Evolutionary conservation across 2,113 vertebrate genomes (phyloP), one percentile per base, ranked within the genome.

Genomic region (Bettongia penicillata): DNA sequence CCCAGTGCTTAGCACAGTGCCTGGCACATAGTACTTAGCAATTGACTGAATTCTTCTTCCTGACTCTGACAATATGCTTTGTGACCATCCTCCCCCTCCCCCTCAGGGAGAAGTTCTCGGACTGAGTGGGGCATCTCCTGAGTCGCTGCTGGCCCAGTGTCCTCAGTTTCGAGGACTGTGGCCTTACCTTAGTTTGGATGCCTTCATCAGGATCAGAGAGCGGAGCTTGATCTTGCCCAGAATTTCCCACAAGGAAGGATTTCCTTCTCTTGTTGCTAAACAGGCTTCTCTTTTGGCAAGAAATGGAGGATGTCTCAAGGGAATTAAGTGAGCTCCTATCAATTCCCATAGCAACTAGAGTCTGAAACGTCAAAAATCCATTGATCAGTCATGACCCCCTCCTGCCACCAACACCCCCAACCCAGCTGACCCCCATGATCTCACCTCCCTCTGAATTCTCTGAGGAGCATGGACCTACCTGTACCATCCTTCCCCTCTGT

Each of bases 271-370:
- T 97, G 48, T 28, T 97, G 48, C 96, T 95, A 91, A 98, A 97
- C 5, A 97, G 43, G 51, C 92, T 97, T 90, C 94, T 98, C 92
- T 97, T 98, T 94, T 97, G 95, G 22, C 93, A 90, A 50, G 97
- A 96, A 97, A 98, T 97, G 61, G 97, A 96, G 8, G 98, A 97
- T 43, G 90, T 53, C 96, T 98, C 97, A 5, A 98, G 97, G 51
- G 97, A 98, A 91, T 37, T 98, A n/a, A 98, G 98, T 7, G 98
- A 98, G 93, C 93, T 98, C 96, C 98, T 95, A 94, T 98, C 97
- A 53, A 98, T 98, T 93, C 97, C 97, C 98, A 98, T 98, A 94
- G 98, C 97, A 96, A 98, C 91, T 92, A 98, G 94, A 94, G 97
- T 97, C 98, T 98, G 93, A 89, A 61, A 95, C 95, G 93, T 12